These are phyloP conservation scores for Arvicanthis niloticus DNA, from an alignment of 2,113 vertebrate species.

Conservation along the genomic window DNA sequence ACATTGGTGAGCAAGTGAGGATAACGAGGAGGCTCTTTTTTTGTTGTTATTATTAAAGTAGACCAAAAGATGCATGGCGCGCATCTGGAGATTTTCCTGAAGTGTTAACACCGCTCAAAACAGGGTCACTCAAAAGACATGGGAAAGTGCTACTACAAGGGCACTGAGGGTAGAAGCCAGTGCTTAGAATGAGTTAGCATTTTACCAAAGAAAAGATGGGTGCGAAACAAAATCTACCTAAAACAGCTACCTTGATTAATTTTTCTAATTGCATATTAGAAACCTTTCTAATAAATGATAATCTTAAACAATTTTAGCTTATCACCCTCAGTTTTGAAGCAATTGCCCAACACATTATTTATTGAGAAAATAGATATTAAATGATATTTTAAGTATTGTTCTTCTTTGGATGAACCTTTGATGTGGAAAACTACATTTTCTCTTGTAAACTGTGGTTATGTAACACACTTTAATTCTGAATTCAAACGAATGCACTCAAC, in stretches of 20 bases:
- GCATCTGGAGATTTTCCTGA: slow-evolving; percentile 71
- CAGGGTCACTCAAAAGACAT: slow-evolving; percentile 70
- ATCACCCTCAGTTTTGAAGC: background rate
- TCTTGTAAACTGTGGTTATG: slow-evolving; percentile 17
- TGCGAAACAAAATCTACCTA: background rate
- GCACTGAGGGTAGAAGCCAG: slow-evolving; percentile 50
- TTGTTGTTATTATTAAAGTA: slow-evolving; percentile 66
- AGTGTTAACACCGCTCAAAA: slow-evolving; percentile 79
- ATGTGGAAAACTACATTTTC: slow-evolving; percentile 49
- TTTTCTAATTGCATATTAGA: slow-evolving; percentile 46
- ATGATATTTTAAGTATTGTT: slow-evolving; percentile 47
- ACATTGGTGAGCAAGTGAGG: slow-evolving; percentile 66
- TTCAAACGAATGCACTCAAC: slow-evolving; percentile 48
- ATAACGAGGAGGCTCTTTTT: slow-evolving; percentile 67
- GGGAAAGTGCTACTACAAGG: slow-evolving; percentile 66
- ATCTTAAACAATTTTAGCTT: slow-evolving; percentile 56
- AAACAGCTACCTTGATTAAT: slow-evolving; percentile 58
- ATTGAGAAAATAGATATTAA: slow-evolving; percentile 61
- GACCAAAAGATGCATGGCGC: slow-evolving; percentile 61
- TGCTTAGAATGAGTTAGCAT: slow-evolving; percentile 61
- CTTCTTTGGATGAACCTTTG: slow-evolving; percentile 30
- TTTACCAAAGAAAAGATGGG: slow-evolving; percentile 59
- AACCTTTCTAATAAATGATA: slow-evolving; percentile 41
- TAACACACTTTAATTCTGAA: slow-evolving; percentile 45
- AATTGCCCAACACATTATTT: slow-evolving; percentile 18